Evolutionary conservation across 2,888 invertebrate species (phyloP), one percentile per base, ranked within the genome.

Genomic region (Brenthis hecate): DNA sequence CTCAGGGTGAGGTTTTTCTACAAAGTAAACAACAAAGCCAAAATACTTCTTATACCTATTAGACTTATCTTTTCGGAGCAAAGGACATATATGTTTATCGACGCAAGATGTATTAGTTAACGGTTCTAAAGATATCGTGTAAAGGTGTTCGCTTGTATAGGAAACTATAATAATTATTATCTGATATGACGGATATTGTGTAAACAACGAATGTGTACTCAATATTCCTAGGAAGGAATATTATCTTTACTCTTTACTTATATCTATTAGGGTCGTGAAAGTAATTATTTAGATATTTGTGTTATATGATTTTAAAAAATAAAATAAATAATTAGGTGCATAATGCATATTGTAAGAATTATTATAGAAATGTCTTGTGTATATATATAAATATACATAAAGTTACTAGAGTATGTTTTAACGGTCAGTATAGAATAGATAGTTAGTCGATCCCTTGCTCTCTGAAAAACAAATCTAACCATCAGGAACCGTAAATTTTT

Each of bases 121-220:
- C 75, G 80, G 76, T 77, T 73, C 55, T 67, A 63, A 19, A 77
- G 77, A 76, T 78, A 78, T 61, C 72, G 68, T 68, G 61, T 63
- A 71, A 75, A 76, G 75, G 76, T 76, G 76, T 63, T 66, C 62
- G 74, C 36, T 60, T 69, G 70, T 75, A 72, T 81, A 84, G 83
- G 80, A 81, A 85, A 85, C 81, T 80, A 80, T 78, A 78, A 81
- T 80, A 74, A 82, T 81, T 83, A 86, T 81, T 84, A 85, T 87
- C 82, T 76, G 82, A 83, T 84, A 85, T 70, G 77, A 72, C 72
- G 73, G 76, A 70, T 80, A 80, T 80, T 80, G 80, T 78, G 78
- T 80, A 83, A 85, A 85, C 78, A 85, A 73, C 74, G 71, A 60
- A 67, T 69, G 69, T 69, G 72, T 73, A 71, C 70, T 62, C 54